Conservation (phyloP, 1,140 invertebrate genomes). For the Caerostris darwini region DNA sequence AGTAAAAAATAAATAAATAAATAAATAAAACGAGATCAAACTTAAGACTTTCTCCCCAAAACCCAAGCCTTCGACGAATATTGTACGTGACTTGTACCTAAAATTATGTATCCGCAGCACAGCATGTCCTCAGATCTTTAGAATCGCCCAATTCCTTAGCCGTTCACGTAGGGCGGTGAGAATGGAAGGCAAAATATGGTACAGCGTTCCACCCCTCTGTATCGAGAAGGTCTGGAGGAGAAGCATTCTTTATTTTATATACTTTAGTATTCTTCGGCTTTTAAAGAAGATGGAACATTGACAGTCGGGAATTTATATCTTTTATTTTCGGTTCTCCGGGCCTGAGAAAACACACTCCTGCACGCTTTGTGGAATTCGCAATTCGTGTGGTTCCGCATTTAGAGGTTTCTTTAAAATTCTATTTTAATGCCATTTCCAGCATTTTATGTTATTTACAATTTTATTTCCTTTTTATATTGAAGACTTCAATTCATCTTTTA, state of each 20-base stretch:
- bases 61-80: slow-evolving; percentile 7
- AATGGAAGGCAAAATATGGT: slow-evolving; percentile 60
- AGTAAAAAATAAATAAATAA: background rate
- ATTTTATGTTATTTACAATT: too few relatives aligned
- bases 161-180: slow-evolving; percentile 5
- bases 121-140: background rate
- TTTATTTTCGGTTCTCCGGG: slow-evolving; percentile 29
- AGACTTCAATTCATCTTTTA: too few relatives aligned
- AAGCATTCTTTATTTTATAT: slow-evolving; percentile 3
- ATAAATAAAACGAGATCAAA: background rate
- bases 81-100: slow-evolving; percentile 62
- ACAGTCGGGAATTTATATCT: slow-evolving; percentile 24
- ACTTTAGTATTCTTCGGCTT: background rate
- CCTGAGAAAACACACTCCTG: background rate
- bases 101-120: slow-evolving; percentile 12
- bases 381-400: background rate
- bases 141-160: slow-evolving; percentile 43
- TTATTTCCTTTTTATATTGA: too few relatives aligned
- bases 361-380: background rate
- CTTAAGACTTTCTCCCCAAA: background rate
- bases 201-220: background rate
- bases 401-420: background rate
- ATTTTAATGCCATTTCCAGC: background rate
- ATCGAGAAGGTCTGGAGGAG: background rate
- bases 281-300: background rate